Conservation (phyloP, 1,140 invertebrate species). For the Zaprionus kolodkinae region DNA sequence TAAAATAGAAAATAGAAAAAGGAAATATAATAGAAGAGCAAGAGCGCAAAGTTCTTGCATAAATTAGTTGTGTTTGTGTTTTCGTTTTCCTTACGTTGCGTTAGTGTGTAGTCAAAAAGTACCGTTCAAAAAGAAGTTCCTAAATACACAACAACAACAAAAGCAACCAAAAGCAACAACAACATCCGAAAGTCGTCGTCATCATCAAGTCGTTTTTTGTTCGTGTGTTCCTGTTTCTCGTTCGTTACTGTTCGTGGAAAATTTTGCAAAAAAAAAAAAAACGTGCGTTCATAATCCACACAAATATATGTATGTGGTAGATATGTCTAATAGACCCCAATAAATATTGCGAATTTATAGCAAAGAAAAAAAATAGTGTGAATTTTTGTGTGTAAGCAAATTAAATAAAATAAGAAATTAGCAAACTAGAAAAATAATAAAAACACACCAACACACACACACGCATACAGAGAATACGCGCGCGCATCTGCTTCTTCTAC, state of each 20-base stretch:
- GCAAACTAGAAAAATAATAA: slow-evolving; percentile 47
- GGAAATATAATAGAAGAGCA: slow-evolving; percentile 23
- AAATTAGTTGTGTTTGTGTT: slow-evolving; percentile 56
- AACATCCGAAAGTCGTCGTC: slow-evolving; percentile 36
- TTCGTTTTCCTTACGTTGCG: slow-evolving; percentile 61
- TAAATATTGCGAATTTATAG: no score
- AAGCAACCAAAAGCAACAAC: slow-evolving; percentile 23
- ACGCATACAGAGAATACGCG: slow-evolving; percentile 64
- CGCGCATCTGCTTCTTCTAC: slow-evolving; percentile 61
- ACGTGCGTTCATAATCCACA: slow-evolving; percentile 19
- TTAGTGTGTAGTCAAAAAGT: slow-evolving; percentile 18
- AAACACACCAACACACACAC: slow-evolving; percentile 24
- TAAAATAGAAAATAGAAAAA: slow-evolving; percentile 52
- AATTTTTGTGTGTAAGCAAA: slow-evolving; percentile 43
- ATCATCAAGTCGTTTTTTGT: slow-evolving; percentile 9
- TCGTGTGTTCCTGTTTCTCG: slow-evolving; percentile 41
- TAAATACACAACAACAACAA: slow-evolving; percentile 45
- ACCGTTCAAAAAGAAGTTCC: slow-evolving; percentile 56
- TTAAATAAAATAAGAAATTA: slow-evolving; percentile 57
- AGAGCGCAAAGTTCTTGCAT: slow-evolving; percentile 47
- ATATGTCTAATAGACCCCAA: slow-evolving; percentile 34
- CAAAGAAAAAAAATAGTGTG: not conserved
- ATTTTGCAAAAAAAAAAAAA: slow-evolving; percentile 21
- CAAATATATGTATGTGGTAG: slow-evolving; percentile 5
- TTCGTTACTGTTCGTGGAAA: slow-evolving; percentile 56